Evolutionary conservation across 2,888 invertebrate species (phyloP), one percentile per base, ranked within the genome.

Genomic region (Osmoderma eremita): DNA sequence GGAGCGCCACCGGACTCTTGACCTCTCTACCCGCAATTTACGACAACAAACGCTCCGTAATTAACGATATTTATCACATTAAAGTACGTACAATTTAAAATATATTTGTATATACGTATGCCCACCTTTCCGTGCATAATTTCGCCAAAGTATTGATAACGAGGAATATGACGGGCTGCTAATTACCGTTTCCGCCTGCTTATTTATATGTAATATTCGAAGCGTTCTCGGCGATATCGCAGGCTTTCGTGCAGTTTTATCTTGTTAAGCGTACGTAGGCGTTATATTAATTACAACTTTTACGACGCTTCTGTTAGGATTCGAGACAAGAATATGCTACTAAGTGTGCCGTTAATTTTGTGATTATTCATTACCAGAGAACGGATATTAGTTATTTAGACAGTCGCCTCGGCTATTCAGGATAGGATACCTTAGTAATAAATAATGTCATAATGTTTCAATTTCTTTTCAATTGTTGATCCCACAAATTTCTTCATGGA

Each of bases 1-100:
- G 30, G 45, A 61, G 58, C 58, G 58, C 58, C 58, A 61, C 45
- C 58, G 10, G 45, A 61, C 58, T 30, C 17, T 45, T 45, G 1
- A 18, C 58, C 30, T 15, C 58, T 30, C 58, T 30, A 6, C 15
- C 15, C 10, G 17, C 38, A 10, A 38, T 45, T 30, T 30, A 15
- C 45, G 30, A 24, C 17, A 45, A 41, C 45, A 45, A 61, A 61
- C 24, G 24, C n/a, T 39, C 36, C 45, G 30, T 30, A 61, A 61
- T 61, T 61, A 61, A 61, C 18, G 36, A 24, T 61, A 13, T 45
- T 61, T 61, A 61, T 61, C 18, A 30, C 30, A 12, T 45, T 45
- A 13, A 36, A 61, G 17, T 48, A 45, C 48, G 12, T 45, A 61
- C 15, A n/a, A n/a, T n/a, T n/a, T 45, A 36, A 45, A 61, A 61